Evolutionary conservation across 2,113 vertebrate species (phyloP), one percentile per base, ranked within the genome.

Genomic region (Colaptes auratus): DNA sequence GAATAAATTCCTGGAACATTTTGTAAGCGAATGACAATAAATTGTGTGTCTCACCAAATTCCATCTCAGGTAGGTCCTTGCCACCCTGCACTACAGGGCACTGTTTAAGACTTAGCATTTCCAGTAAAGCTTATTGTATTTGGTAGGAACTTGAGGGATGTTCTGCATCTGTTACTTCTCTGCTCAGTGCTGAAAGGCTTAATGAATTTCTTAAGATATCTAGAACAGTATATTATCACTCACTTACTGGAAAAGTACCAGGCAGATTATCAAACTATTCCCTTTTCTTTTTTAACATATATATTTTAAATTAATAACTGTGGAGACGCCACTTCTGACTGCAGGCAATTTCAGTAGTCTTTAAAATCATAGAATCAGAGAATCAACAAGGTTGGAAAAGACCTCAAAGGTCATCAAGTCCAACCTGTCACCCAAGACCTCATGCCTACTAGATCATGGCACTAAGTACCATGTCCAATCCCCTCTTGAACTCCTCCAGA

Each of bases 1-100:
- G 59, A 86, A 80, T 58, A 90, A 93, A 93, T 96, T 95, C 95
- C 96, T 89, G 93, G 92, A 96, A 96, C 42, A 33, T 92, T 86
- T 74, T 79, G 15, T 36, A 46, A 79, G 71, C 0, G 16, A 80
- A 56, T 86, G 60, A 77, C 36, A 82, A 87, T 92, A 92, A 94
- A 79, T 66, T 55, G 67, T 1, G 0, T 50, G 15, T 89, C 59
- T 64, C 82, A 92, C 60, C 44, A 64, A 92, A 91, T 78, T 58
- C 82, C 24, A 88, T 18, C 66, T 75, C 73, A 69, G 61, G 85
- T 61, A 77, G 75, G 72, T 65, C 61, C n/a, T 36, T 71, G 65
- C 15, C 46, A 56, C 56, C 15, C 65, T 39, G 6, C 8, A 1
- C 25, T 30, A 17, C 28, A 46, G 48, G 1, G 2, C n/a, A 35